Evolutionary conservation across 2,797 vertebrate genomes (phyloP).

Genomic region (Chaetophractus vellerosus): DNA sequence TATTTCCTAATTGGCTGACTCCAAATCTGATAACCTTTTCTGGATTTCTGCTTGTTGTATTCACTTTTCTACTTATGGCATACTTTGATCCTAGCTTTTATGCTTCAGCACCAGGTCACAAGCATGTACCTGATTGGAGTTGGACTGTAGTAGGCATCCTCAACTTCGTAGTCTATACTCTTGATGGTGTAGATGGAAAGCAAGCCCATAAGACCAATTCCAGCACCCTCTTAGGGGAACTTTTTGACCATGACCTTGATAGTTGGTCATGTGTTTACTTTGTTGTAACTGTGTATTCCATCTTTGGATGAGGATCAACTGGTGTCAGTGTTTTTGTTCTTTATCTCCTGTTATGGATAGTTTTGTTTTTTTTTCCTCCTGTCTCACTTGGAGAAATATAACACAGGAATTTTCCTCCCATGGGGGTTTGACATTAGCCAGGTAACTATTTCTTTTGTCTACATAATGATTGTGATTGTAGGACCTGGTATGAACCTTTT

Average conservation of each 20-base stretch:
- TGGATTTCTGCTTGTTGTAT: conserved; percentile 98
- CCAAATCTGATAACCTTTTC: conserved; percentile 99
- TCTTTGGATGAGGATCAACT: conserved; percentile 95
- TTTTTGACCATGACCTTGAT: conserved; percentile 98
- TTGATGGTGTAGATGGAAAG: conserved; percentile 98
- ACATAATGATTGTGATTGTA: conserved; percentile 96
- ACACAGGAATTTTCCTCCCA: conserved; percentile 98
- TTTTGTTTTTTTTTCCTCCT: conserved; percentile 99
- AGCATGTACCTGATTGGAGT: conserved; percentile 95
- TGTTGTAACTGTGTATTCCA: conserved; percentile 97
- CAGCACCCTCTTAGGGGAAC: conserved; percentile 97
- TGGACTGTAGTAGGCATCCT: conserved; percentile 97
- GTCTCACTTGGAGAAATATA: conserved; percentile 99
- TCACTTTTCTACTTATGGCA: conserved; percentile 97
- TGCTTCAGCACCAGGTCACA: conserved; percentile 94
- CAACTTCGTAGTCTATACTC: conserved; percentile 97
- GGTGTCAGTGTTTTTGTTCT: conserved; percentile 95
- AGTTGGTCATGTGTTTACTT: conserved; percentile 99
- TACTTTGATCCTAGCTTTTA: conserved; percentile 97
- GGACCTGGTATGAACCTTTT: conserved; percentile 96
- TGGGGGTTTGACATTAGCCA: conserved; percentile 99
- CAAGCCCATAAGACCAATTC: conserved; percentile 98
- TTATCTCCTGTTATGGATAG: conserved; percentile 97
- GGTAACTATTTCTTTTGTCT: conserved; percentile 98
- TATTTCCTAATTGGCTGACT: conserved; percentile 97